Evolutionary conservation across 2,888 invertebrate genomes (phyloP).

Genomic region (Hirtodrosophila confusa): DNA sequence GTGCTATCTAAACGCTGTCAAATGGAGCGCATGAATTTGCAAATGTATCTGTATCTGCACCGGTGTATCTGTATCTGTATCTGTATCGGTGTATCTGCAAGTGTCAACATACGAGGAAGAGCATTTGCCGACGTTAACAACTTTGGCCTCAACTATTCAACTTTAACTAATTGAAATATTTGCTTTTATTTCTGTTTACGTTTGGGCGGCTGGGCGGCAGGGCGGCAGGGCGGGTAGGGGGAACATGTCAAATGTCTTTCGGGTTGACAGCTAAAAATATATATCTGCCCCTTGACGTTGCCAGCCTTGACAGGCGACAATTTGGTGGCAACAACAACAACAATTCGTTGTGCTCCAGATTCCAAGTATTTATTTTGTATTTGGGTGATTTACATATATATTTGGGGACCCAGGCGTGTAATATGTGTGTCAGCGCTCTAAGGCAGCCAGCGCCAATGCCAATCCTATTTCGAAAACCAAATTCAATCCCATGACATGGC

Average conservation of each 20-base stretch:
- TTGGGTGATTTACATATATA: conserved; percentile 1
- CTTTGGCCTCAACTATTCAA: conserved; percentile 38
- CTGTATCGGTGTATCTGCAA: conserved; percentile 9
- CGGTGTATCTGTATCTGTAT: not conserved
- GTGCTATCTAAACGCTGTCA: conserved; percentile 45
- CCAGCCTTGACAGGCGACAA: conserved; percentile 70
- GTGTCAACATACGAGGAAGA: conserved; percentile 55
- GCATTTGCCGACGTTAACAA: conserved; percentile 46
- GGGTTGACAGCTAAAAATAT: conserved; percentile 72
- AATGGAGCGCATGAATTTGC: conserved; percentile 60
- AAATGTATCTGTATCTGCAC: conserved; percentile 10
- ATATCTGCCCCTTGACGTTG: conserved; percentile 48
- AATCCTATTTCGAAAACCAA: conserved; percentile 31
- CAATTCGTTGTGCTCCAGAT: conserved; percentile 67
- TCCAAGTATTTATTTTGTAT: conserved; percentile 45
- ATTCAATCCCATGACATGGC: conserved; percentile 51
- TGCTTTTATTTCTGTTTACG: conserved; percentile 27
- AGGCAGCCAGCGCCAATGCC: conserved; percentile 36
- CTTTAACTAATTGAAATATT: conserved; percentile 72
- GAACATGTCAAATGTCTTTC: conserved; percentile 67
- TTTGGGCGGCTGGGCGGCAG: not conserved
- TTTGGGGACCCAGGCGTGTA: conserved; percentile 25
- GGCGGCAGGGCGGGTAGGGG: not conserved
- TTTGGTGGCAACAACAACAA: conserved; percentile 46
- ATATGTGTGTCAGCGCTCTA: conserved; percentile 64